phyloP scores from a whole-genome alignment of 1,140 invertebrate genomes.

The Berghia stephanieae region DNA sequence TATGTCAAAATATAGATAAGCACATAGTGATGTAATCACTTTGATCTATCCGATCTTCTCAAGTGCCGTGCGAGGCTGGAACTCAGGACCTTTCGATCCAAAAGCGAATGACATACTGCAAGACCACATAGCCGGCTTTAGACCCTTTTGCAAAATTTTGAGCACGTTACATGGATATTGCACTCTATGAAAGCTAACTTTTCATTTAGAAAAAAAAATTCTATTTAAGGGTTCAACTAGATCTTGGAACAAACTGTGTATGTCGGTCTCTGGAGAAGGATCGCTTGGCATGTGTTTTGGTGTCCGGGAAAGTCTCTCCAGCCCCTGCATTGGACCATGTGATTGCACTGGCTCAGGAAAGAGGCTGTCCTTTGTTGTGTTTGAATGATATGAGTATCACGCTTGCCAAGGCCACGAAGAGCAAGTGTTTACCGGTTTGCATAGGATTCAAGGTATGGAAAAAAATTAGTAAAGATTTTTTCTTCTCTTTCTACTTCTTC shows the following conservation, averaged over 20 bases:
- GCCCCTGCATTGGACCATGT: slow-evolving; percentile 17
- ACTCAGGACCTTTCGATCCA: too few relatives aligned
- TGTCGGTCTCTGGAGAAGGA: slow-evolving; percentile 10
- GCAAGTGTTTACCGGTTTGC: slow-evolving; percentile 20
- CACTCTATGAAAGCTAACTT: not conserved
- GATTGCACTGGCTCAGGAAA: slow-evolving; percentile 13
- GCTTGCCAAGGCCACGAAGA: slow-evolving; percentile 14
- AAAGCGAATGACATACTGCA: too few relatives aligned
- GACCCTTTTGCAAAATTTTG: too few relatives aligned
- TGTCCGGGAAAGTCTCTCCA: slow-evolving; percentile 21
- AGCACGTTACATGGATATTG: too few relatives aligned
- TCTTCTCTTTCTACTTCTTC: too few relatives aligned
- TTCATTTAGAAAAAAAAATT: not conserved
- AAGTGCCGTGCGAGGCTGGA: too few relatives aligned
- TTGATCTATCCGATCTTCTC: too few relatives aligned
- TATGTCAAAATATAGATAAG: too few relatives aligned
- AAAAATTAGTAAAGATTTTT: too few relatives aligned
- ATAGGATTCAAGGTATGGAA: slow-evolving; percentile 29
- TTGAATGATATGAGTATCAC: slow-evolving; percentile 8
- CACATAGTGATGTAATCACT: too few relatives aligned
- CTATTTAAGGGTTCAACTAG: slow-evolving; percentile 21
- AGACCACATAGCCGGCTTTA: too few relatives aligned
- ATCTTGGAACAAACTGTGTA: not conserved
- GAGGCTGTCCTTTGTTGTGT: slow-evolving; percentile 28
- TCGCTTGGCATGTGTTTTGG: slow-evolving; percentile 10